A percentile compares a stretch with the other conserved stretches of the same genome.
Evolutionary conservation across 2,888 invertebrate species (phyloP).

Genomic region (Germaria angustata): DNA sequence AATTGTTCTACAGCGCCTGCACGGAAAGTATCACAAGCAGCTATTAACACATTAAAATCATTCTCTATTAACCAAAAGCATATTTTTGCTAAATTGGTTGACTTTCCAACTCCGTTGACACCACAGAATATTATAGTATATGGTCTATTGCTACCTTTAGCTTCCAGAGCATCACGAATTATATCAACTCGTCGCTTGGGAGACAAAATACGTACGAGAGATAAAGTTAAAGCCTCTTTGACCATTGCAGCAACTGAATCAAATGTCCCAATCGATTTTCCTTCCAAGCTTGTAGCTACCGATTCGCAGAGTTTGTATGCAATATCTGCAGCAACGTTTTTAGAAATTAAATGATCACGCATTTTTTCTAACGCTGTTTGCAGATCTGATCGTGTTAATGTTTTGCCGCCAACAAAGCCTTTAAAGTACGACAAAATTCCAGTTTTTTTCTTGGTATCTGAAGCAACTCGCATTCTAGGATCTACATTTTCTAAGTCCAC

Average conservation of each 20-base stretch:
- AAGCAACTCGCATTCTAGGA: neutral
- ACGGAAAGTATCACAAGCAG: conserved; percentile 99
- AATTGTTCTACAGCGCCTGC: conserved; percentile 99
- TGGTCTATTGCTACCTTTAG: conserved; percentile 90
- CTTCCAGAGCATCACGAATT: conserved; percentile 95
- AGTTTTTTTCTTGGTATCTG: conserved; percentile 63
- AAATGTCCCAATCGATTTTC: conserved; percentile 96
- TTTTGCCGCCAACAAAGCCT: conserved; percentile 93
- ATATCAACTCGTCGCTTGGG: conserved; percentile 98
- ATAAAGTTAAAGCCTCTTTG: conserved; percentile 91
- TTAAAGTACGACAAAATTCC: conserved; percentile 92
- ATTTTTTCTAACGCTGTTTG: conserved; percentile 94
- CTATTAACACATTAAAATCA: conserved; percentile 95
- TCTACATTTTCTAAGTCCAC: conserved; percentile 81
- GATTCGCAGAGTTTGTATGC: conserved; percentile 96
- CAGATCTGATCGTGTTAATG: conserved; percentile 89
- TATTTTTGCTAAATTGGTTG: conserved; percentile 99
- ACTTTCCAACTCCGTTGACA: conserved; percentile 99
- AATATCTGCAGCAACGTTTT: conserved; percentile 99
- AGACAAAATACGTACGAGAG: conserved; percentile 95
- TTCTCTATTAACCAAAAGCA: conserved; percentile 99
- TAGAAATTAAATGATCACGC: conserved; percentile 95
- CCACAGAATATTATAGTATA: conserved; percentile 99
- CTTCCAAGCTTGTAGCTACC: conserved; percentile 93
- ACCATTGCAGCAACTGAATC: conserved; percentile 94